Evolutionary conservation across 1,140 invertebrate species (phyloP), one percentile per base, ranked within the genome.

Genomic region (Nilaparvata lugens): DNA sequence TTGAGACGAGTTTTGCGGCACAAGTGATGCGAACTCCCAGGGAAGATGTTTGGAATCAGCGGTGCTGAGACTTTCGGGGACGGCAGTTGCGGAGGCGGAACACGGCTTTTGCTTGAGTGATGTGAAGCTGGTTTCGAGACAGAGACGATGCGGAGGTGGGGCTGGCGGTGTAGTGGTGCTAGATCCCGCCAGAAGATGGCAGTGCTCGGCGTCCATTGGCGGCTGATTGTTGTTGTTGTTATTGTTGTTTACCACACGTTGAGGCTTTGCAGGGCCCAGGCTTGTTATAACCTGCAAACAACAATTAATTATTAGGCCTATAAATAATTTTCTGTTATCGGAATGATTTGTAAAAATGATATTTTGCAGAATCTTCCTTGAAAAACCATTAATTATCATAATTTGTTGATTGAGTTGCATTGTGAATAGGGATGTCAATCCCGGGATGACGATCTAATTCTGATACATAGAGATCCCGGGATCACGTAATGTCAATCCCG

Each of bases 61-160:
- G 71, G 71, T 48, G 25, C 25, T 28, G 3, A 28, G 25, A 7
- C 25, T 28, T 28, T 28, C 25, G 25, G 25, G 25, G 14, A 11
- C 19, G 16, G 7, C 21, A 25, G 52, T n/a, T 19, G 53, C 42
- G 25, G 6, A 9, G n/a, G 18, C 23, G 23, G 35, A 69, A 25
- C 24, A 66, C 14, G 31, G 53, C 21, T 56, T 59, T 25, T 35
- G 53, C 13, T 51, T 55, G 6, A 52, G 14, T 4, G 62, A 64
- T 2, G 86, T 85, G 72, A 89, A 89, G 65, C 85, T 87, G 1
- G 87, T 89, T 71, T 89, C 88, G 55, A 89, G 72, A 64, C 82
- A 86, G 13, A 88, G 71, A 58, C 78, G 76, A 61, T 80, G 81
- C 61, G 76, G 81, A 53, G 75, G 78, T 59, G 74, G 80, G 60